Evolutionary conservation across 2,113 vertebrate species (phyloP), one percentile per base, ranked within the genome.

Genomic region (Tauraco erythrolophus): DNA sequence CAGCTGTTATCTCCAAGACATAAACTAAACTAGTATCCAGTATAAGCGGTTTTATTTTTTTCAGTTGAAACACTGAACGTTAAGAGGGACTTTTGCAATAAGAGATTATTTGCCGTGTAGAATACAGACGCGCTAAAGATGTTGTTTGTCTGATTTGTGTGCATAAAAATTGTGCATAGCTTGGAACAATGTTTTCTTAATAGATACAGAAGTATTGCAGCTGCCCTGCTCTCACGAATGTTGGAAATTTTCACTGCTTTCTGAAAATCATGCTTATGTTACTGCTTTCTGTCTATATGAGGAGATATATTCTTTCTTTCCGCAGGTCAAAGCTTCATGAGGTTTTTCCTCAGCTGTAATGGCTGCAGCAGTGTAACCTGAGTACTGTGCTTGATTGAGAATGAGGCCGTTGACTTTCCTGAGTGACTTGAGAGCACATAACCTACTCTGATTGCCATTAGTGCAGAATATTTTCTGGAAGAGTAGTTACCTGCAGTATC

Each of bases 251-350:
- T 79, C 33, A 18, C 4, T 68, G 39, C 11, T 62, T 77, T 74
- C 8, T 2, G 1, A 64, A 85, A 54, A 25, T 11, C 11, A 5
- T 28, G 10, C 13, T 19, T 72, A 1, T 16, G 12, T 51, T 75
- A 35, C 5, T 66, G 11, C 11, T 83, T 2, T 71, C 46, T 22
- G 7, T 54, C 81, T 30, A 1, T 33, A 9, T 30, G 19, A 56
- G 10, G 4, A 2, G 16, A 8, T 61, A 8, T 17, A 3, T 51
- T 23, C 3, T 65, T 84, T 76, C 48, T 74, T 56, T 28, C 14
- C 11, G 2, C 0, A 1, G 2, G 3, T 39, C 8, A 72, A 69
- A 64, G 10, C 28, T 53, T 7, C 10, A 1, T 19, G 19, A 18
- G 3, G 2, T n/a, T 95, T 89, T 75, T 37, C 5, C 11, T 37